Percentiles rank a stretch among this genome's conserved stretches.
Evolutionary conservation across 1,140 invertebrate genomes (phyloP).

Genomic region (Musca domestica): DNA sequence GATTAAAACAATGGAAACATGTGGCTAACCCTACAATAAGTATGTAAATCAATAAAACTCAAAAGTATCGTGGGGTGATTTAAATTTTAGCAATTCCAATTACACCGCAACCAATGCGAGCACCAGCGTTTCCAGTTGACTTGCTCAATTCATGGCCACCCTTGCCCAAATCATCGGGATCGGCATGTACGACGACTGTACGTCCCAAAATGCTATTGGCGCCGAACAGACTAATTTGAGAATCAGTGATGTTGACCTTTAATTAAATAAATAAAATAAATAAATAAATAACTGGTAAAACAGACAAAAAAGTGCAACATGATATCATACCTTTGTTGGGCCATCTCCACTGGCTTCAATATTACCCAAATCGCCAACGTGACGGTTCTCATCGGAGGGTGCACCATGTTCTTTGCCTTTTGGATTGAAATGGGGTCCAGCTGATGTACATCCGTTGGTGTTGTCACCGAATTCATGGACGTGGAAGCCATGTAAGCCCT

Average conservation of each 20-base stretch:
- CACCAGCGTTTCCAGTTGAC: constrained; percentile 96
- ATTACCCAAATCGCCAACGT: constrained; percentile 93
- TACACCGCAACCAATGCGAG: constrained; percentile 93
- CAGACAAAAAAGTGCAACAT: background rate
- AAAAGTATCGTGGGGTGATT: constrained; percentile 25
- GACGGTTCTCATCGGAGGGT: constrained; percentile 70
- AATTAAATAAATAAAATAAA: constrained; percentile 8
- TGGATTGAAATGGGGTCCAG: constrained; percentile 96
- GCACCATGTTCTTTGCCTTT: constrained; percentile 79
- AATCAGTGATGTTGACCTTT: constrained; percentile 72
- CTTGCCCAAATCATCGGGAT: constrained; percentile 90
- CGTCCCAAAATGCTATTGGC: constrained; percentile 81
- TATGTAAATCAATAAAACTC: no score
- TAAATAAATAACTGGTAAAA: background rate
- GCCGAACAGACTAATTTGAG: constrained; percentile 71
- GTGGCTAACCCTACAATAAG: no score
- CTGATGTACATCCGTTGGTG: constrained; percentile 93
- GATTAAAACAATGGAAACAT: no score
- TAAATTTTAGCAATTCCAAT: constrained; percentile 71
- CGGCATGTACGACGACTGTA: constrained; percentile 88
- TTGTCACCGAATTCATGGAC: constrained; percentile 97
- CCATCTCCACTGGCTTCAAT: constrained; percentile 71
- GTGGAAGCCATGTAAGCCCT: constrained; percentile 85
- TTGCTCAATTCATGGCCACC: constrained; percentile 92
- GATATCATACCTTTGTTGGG: constrained; percentile 58